Base-by-base conservation (phyloP, 2,797 vertebrate species). In the Manis pentadactyla region DNA sequence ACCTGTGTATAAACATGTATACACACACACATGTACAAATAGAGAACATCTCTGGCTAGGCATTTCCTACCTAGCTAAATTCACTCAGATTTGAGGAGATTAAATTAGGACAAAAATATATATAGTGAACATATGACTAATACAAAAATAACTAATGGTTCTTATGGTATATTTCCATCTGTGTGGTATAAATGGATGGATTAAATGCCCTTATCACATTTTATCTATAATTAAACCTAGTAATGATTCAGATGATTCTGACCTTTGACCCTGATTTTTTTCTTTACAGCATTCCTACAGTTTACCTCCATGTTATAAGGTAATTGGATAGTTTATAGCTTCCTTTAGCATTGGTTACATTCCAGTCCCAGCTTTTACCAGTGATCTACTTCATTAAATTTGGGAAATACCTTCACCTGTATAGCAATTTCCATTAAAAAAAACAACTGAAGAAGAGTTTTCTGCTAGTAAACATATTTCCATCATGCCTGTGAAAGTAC, bases 191-290 rank as follows among this genome's bases (percentile, higher is more conserved):
- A 81, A 9, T 64, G 37, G 49, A 66, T 73, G 19, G 5, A n/a
- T 89, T 75, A 75, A 89, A 90, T 55, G 9, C 59, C 27, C 29
- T 53, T 46, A 37, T 96, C 29, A 94, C 4, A 29, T 18, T 88
- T 49, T 49, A 73, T 88, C 84, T 88, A 7, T 86, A 90, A 90
- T 86, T 90, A 95, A 66, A 90, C 66, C 74, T 49, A 63, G 46
- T 59, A 85, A 53, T 81, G 19, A 64, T 75, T 61, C 31, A 82
- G 51, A 90, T 13, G 29, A 37, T 69, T 90, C 29, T 18, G 0
- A 51, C 51, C 34, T 7, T 49, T 74, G 27, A 37, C 37, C 37
- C 37, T 39, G 37, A 39, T 39, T 69, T 37, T 93, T 59, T 75
- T 51, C 51, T 81, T 90, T 39, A 29, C 13, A 87, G 19, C 2